phyloP scores from a whole-genome alignment of 2,888 invertebrate genomes.

The Nemapogon koenigi region DNA sequence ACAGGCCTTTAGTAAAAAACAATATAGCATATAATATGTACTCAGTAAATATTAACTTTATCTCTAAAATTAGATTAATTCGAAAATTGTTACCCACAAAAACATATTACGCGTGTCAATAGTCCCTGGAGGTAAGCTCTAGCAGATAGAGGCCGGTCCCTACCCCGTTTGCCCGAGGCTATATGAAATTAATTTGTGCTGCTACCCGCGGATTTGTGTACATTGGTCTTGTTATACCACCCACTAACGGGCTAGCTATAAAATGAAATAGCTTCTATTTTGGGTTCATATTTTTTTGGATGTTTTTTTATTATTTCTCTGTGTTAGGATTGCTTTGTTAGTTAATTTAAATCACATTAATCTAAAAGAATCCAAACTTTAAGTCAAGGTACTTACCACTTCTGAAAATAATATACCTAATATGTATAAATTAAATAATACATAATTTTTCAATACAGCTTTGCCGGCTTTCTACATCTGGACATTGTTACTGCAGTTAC shows the following conservation, averaged over 20 bases:
- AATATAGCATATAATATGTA: too few species aligned
- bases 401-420: too few species aligned
- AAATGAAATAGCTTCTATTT: neutral
- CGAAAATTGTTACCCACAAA: slow-evolving; percentile 1
- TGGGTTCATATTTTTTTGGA: neutral
- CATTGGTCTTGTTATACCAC: slow-evolving; percentile 23
- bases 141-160: slow-evolving; percentile 6
- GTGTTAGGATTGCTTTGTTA: too few species aligned
- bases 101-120: slow-evolving; percentile 9
- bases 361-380: too few species aligned
- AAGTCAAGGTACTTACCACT: too few species aligned
- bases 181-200: slow-evolving; percentile 59
- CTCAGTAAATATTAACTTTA: neutral
- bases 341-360: too few species aligned
- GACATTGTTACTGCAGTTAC: too few species aligned
- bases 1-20: too few species aligned
- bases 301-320: neutral
- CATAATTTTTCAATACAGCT: too few species aligned
- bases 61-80: slow-evolving; percentile 3
- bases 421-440: too few species aligned
- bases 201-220: slow-evolving; percentile 42
- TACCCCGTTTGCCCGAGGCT: slow-evolving; percentile 27
- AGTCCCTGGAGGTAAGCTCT: neutral
- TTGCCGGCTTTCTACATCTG: too few species aligned
- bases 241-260: neutral